These are phyloP conservation scores for Microplitis manilae DNA, from an alignment of 2,888 invertebrate genomes.

Conservation along the genomic window DNA sequence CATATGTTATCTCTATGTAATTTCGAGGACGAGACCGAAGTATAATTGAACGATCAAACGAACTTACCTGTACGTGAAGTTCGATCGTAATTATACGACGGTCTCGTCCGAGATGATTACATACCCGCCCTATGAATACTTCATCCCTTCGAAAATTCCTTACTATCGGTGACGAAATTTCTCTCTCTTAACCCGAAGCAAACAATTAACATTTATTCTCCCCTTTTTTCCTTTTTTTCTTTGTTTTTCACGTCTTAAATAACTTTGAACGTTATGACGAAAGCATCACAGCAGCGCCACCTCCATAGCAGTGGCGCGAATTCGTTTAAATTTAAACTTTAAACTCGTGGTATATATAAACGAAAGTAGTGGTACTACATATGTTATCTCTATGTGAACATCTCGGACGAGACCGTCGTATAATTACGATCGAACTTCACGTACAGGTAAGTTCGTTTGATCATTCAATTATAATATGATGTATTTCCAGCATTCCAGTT, in stretches of 20 bases:
- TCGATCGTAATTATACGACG: neutral
- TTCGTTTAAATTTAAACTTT: too few relatives aligned
- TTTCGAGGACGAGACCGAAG: neutral
- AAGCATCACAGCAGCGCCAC: neutral
- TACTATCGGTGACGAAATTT: neutral
- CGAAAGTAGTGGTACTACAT: too few relatives aligned
- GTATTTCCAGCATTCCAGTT: too few relatives aligned
- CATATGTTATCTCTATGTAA: neutral
- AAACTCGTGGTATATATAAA: too few relatives aligned
- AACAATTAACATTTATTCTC: neutral
- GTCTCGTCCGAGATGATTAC: conserved; percentile 13
- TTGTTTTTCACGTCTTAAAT: neutral
- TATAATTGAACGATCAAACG: conserved; percentile 20
- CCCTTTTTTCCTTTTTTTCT: neutral
- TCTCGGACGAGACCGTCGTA: too few relatives aligned
- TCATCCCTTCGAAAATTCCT: neutral
- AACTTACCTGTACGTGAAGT: conserved; percentile 10
- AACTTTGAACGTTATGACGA: neutral
- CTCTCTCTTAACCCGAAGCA: too few relatives aligned
- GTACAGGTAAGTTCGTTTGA: too few relatives aligned
- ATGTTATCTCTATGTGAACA: too few relatives aligned
- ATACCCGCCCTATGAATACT: neutral
- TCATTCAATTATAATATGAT: too few relatives aligned
- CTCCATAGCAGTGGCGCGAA: neutral
- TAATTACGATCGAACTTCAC: too few relatives aligned